These are phyloP conservation scores for Ceuthmochares aereus DNA, from an alignment of 2,113 vertebrate genomes.

Conservation along the genomic window DNA sequence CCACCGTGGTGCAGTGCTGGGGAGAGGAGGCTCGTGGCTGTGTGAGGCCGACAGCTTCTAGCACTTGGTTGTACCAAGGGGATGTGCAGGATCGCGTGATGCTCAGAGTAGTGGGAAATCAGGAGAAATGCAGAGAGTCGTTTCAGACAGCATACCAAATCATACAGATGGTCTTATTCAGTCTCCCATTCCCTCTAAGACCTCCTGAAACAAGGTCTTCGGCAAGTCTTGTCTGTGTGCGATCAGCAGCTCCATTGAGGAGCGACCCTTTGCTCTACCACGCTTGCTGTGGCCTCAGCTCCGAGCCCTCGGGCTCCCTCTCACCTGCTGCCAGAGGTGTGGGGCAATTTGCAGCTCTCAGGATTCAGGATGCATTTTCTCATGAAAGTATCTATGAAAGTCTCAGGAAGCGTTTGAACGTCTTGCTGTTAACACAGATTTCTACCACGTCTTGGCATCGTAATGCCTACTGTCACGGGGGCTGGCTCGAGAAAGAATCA, in stretches of 20 bases:
- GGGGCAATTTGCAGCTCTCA: background rate
- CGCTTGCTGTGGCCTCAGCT: background rate
- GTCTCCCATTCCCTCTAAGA: background rate
- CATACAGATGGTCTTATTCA: background rate
- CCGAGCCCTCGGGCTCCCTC: background rate
- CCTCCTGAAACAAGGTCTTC: background rate
- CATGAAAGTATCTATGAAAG: background rate
- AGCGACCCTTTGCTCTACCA: background rate
- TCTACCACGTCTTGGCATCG: background rate
- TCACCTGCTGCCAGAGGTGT: too few relatives aligned
- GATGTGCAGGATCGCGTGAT: too few relatives aligned
- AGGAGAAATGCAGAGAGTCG: background rate
- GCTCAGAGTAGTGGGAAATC: background rate
- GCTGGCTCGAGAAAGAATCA: background rate
- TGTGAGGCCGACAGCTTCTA: background rate
- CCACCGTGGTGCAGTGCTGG: rapidly evolving
- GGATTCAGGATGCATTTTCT: background rate
- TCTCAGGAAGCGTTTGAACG: background rate
- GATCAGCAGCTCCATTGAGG: background rate
- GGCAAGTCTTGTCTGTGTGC: background rate
- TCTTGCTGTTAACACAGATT: background rate
- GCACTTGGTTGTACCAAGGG: background rate
- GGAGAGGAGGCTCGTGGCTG: background rate
- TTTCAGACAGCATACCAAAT: too few relatives aligned
- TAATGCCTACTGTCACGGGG: background rate